Base-by-base conservation (phyloP, 2,888 invertebrate genomes). In the Caenorhabditis sinica region DNA sequence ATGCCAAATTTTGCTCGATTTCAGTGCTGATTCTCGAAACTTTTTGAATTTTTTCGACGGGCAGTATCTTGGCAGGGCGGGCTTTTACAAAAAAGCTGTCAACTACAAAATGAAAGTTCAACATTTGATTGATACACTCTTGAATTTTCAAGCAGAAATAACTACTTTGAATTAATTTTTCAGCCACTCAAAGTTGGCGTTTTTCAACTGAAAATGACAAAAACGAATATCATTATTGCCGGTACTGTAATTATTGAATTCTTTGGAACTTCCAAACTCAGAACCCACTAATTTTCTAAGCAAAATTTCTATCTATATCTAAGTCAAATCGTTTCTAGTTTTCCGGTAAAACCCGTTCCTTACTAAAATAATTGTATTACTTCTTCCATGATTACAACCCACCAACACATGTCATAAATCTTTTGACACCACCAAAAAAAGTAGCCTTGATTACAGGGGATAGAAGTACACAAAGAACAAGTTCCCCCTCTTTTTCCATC, bases 381-480 rank as follows among this genome's bases (percentile, higher is more conserved):
- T 40, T 40, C 13, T 40, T 5, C 13, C 40, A 40, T 53, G 51
- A 53, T 53, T 68, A 68, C 20, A 68, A 13, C 4, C 53, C 36
- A 9, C 33, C 58, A n/a, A 30, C 28, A 20, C 23, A 17, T 20
- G 49, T 45, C 45, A 72, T 72, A 60, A 72, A 72, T 60, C 58
- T 58, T 58, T 58, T 40, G 43, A 45, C 23, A 23, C 25, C 2
- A n/a, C 13, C 9, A 40, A 33, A 69, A 33, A 33, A 58, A n/a
- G 33, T 53, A 72, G 33, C 72, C 72, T 72, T 72, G 72, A 72
- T 72, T 72, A 72, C 11, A 33, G 72, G 72, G 28, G 60, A 71
- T 5, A 60, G 28, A 40, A 40, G 25, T 25, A 69, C 43, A 72
- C 49, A 51, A 63, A 74, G 74, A 65, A 74, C 53, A 60, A 45